Evolutionary conservation across 2,888 invertebrate genomes (phyloP).

Genomic region (Odontothrips loti): DNA sequence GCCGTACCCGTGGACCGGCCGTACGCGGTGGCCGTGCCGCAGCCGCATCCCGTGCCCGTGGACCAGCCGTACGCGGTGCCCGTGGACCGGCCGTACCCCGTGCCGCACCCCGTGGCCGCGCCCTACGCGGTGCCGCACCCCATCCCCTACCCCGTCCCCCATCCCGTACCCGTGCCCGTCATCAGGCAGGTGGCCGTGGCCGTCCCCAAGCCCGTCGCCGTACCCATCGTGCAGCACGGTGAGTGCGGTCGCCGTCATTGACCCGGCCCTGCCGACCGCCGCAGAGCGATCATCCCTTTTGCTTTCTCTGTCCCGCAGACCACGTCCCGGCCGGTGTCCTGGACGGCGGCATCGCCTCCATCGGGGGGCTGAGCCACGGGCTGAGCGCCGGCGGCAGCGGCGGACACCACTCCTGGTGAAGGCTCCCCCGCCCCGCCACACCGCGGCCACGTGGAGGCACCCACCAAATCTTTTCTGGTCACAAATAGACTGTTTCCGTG

Average conservation of each 20-base stretch:
- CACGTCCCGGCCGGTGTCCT: too few relatives aligned
- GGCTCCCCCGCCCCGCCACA: too few relatives aligned
- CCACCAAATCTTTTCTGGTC: too few relatives aligned
- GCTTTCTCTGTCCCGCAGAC: background rate
- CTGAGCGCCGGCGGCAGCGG: too few relatives aligned
- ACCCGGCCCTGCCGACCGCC: background rate
- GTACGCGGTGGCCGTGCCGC: conserved; percentile 32
- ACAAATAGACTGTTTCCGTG: too few relatives aligned
- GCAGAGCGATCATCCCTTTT: background rate
- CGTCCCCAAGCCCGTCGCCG: conserved; percentile 12
- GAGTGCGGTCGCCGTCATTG: background rate
- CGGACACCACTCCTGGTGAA: too few relatives aligned
- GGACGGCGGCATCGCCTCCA: too few relatives aligned
- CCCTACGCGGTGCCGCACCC: background rate
- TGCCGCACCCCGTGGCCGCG: background rate
- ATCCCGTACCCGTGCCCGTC: conserved; percentile 4
- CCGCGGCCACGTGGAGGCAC: too few relatives aligned
- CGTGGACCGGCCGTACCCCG: background rate
- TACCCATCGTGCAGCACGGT: background rate
- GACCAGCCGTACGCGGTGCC: conserved; percentile 12
- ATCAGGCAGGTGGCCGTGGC: background rate
- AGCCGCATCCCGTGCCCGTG: background rate
- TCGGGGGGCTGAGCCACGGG: too few relatives aligned
- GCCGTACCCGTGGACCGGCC: conserved; percentile 33
- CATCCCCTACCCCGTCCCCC: background rate